Evolutionary conservation across 2,797 vertebrate species (phyloP), one percentile per base, ranked within the genome.

Genomic region (Urophycis tenuis): DNA sequence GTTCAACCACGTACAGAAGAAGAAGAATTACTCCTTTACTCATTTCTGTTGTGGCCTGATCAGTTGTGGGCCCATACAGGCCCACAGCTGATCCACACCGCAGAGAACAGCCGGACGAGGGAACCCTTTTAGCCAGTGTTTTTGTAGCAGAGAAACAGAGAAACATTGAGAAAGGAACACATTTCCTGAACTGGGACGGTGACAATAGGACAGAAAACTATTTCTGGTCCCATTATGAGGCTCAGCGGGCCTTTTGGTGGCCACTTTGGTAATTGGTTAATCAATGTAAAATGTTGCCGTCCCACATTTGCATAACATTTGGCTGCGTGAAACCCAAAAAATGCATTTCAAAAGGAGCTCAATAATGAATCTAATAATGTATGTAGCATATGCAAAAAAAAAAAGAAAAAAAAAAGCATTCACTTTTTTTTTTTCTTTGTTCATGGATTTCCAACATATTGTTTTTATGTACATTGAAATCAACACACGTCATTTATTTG

Each of bases 1-100:
- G 53, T 79, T 77, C 75, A 49, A 69, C 75, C 73, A 74, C 53
- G 75, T 14, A 77, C n/a, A n/a, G n/a, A n/a, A n/a, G n/a, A n/a
- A n/a, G n/a, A n/a, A n/a, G n/a, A n/a, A n/a, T n/a, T n/a, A n/a
- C n/a, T n/a, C 70, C 70, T 75, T 73, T 67, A n/a, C n/a, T n/a
- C n/a, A n/a, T n/a, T n/a, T n/a, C n/a, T n/a, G n/a, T n/a, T n/a
- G n/a, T n/a, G n/a, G n/a, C n/a, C n/a, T n/a, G n/a, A n/a, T n/a
- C n/a, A n/a, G n/a, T n/a, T n/a, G n/a, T n/a, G n/a, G n/a, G n/a
- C n/a, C n/a, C n/a, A n/a, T n/a, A n/a, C n/a, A n/a, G n/a, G n/a
- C n/a, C 60, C 71, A 78, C 77, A 74, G 83, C 77, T 81, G 84
- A 84, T 78, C 81, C 71, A 82, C 71, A 82, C 81, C 73, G 75